phyloP scores from a whole-genome alignment of 2,113 vertebrate genomes.

The Solea solea region DNA sequence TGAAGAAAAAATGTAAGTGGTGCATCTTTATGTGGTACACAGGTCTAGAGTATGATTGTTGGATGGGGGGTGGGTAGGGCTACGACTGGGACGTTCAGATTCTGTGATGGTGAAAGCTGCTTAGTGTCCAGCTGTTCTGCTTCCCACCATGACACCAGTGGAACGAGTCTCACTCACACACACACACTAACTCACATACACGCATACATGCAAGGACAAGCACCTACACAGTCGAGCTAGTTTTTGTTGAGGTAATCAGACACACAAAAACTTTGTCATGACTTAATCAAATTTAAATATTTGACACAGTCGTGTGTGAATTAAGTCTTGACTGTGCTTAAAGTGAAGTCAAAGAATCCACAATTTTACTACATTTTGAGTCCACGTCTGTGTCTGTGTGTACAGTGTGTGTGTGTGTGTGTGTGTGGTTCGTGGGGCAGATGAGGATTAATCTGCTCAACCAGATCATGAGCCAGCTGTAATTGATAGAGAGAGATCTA shows the following conservation, averaged over 20 bases:
- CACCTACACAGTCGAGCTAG: neutral
- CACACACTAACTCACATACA: neutral
- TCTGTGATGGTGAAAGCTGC: conserved; percentile 78
- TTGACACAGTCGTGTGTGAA: neutral
- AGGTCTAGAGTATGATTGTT: conserved; percentile 23
- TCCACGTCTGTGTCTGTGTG: conserved; percentile 13
- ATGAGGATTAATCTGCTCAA: conserved; percentile 69
- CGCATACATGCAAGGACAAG: conserved; percentile 2
- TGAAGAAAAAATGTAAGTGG: neutral
- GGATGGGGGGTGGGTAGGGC: conserved; percentile 62
- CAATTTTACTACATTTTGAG: conserved; percentile 3
- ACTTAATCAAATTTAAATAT: neutral
- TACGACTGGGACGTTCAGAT: conserved; percentile 59
- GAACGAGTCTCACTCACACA: conserved; percentile 48
- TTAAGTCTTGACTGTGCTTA: neutral
- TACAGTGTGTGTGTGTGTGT: neutral
- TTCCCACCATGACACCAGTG: conserved; percentile 64
- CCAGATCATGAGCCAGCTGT: conserved; percentile 57
- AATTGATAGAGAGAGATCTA: conserved; percentile 63
- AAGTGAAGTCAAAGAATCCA: neutral
- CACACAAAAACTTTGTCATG: neutral
- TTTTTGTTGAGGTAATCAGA: neutral
- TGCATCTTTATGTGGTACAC: conserved; percentile 47
- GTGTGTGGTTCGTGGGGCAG: conserved; percentile 42
- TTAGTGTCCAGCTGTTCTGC: conserved; percentile 82